phyloP scores from a whole-genome alignment of 1,140 invertebrate genomes.

The Pollicipes pollicipes region DNA sequence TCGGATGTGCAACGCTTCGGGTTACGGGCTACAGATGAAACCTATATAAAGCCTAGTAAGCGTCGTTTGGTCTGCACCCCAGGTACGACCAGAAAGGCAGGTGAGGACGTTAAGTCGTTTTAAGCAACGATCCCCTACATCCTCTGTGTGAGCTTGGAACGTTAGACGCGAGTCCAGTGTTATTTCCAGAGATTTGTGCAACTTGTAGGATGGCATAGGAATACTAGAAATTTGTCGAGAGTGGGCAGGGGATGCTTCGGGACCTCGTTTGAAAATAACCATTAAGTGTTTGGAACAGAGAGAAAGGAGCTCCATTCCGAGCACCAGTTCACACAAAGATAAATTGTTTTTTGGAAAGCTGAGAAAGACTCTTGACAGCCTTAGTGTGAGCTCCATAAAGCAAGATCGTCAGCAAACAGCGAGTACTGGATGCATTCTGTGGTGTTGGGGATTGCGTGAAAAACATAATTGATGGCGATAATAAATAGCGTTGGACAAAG shows the following conservation, averaged over 20 bases:
- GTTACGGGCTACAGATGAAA: no score
- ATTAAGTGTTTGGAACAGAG: background rate
- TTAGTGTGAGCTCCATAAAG: background rate
- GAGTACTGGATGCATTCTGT: background rate
- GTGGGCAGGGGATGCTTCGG: background rate
- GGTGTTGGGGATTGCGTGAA: background rate
- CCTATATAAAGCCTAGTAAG: background rate
- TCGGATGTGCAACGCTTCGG: no score
- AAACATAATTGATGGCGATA: background rate
- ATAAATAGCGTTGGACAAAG: background rate
- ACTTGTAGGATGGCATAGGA: background rate
- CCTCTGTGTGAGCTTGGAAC: background rate
- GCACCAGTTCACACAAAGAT: background rate
- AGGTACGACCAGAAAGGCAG: background rate
- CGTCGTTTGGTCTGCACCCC: background rate
- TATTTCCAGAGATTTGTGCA: background rate
- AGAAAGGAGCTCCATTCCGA: background rate
- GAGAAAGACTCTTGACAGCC: background rate
- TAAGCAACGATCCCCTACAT: background rate
- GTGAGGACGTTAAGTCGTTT: background rate
- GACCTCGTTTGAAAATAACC: background rate
- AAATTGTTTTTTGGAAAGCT: background rate
- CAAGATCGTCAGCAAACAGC: background rate
- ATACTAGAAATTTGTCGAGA: background rate
- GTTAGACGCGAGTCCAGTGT: background rate